Conservation (phyloP, 2,888 invertebrate species). For the Eupithecia insigniata region DNA sequence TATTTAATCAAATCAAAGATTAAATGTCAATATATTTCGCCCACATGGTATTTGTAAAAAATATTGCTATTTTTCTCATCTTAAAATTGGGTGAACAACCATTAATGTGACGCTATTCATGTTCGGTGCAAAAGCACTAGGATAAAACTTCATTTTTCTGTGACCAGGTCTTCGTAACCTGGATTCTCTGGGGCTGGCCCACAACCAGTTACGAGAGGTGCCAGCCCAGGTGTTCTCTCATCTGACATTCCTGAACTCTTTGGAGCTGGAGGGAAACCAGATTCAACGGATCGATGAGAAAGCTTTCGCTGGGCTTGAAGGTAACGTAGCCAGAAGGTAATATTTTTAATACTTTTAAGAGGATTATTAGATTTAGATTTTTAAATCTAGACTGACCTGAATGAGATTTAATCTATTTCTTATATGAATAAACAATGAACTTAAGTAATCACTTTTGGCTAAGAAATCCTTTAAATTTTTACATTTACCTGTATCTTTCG, state of each 20-base stretch:
- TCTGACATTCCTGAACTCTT: conserved; percentile 90
- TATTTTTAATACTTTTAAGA: not conserved
- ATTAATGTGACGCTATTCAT: not conserved
- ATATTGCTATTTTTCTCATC: not conserved
- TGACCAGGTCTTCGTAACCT: conserved; percentile 89
- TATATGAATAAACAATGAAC: not conserved
- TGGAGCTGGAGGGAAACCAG: conserved; percentile 94
- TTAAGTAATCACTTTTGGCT: not conserved
- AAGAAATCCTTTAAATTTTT: not conserved
- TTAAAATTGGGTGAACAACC: not conserved
- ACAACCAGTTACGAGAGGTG: conserved; percentile 91
- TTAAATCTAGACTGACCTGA: not conserved
- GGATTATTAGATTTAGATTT: not conserved
- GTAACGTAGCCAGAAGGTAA: conserved; percentile 73
- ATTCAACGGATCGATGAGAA: conserved; percentile 92
- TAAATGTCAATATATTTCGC: too few relatives aligned
- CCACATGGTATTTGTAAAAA: not conserved
- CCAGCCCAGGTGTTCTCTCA: conserved; percentile 93
- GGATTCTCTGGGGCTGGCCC: conserved; percentile 93
- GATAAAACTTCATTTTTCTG: not conserved
- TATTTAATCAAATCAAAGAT: too few relatives aligned
- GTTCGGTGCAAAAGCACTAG: not conserved
- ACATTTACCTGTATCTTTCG: not conserved
- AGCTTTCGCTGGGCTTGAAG: conserved; percentile 94
- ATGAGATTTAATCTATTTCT: not conserved